These are phyloP conservation scores for Napeogenes inachia DNA, from an alignment of 2,888 invertebrate species.

Conservation along the genomic window DNA sequence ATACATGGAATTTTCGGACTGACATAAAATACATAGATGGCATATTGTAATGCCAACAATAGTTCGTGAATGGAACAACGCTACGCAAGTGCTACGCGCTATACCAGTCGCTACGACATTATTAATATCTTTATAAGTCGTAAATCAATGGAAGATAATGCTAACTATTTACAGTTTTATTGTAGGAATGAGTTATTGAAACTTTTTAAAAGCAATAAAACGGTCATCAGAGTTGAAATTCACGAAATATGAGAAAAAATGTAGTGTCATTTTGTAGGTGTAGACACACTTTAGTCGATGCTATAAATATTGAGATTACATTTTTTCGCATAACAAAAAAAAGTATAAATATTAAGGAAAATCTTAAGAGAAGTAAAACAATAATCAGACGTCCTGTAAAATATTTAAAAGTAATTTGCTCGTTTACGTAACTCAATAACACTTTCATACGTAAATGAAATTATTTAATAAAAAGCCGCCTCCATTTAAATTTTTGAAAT, in stretches of 20 bases:
- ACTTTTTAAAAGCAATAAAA: conserved; percentile 20
- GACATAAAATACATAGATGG: background rate
- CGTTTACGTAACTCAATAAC: no score
- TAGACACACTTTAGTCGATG: background rate
- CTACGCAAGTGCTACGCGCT: conserved; percentile 37
- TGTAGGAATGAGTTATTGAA: conserved; percentile 5
- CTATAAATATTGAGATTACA: no score
- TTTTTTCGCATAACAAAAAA: no score
- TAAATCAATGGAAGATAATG: conserved; percentile 14
- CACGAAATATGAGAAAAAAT: background rate
- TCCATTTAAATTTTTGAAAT: background rate
- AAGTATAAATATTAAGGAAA: no score
- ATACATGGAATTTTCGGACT: conserved; percentile 18
- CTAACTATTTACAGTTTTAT: conserved; percentile 12
- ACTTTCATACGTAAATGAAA: no score
- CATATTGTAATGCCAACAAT: conserved; percentile 14
- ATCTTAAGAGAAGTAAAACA: no score
- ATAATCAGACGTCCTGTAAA: no score
- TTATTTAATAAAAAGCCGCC: no score
- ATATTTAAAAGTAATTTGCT: no score
- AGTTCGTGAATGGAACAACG: conserved; percentile 28
- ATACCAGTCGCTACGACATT: conserved; percentile 15
- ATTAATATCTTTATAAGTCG: conserved; percentile 2
- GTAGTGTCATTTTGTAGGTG: background rate
- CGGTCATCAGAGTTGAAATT: background rate